Conservation (phyloP, 2,797 vertebrate species). For the Loriculus beryllinus region DNA sequence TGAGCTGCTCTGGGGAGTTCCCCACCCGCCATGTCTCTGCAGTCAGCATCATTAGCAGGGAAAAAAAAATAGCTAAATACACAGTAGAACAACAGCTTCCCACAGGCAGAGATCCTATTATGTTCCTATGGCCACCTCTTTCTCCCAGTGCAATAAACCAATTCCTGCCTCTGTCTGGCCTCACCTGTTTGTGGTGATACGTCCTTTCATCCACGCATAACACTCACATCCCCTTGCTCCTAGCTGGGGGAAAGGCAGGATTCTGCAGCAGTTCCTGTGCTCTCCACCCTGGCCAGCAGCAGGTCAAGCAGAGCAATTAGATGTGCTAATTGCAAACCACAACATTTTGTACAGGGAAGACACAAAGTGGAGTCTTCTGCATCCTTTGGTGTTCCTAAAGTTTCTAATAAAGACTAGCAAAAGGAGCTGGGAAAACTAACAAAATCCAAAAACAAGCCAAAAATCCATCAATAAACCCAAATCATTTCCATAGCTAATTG, state of each 20-base stretch:
- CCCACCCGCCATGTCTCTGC: background rate
- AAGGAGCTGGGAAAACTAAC: background rate
- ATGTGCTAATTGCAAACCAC: background rate
- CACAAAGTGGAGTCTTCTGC: background rate
- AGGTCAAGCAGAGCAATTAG: background rate
- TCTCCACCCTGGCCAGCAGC: background rate
- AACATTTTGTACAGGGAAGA: background rate
- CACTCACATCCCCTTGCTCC: background rate
- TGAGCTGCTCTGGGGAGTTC: background rate
- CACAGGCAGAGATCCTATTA: background rate
- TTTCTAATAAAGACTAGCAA: background rate
- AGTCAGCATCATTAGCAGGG: background rate
- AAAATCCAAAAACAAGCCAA: background rate
- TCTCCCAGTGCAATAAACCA: background rate
- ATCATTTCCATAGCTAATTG: slow-evolving; percentile 5
- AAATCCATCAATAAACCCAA: background rate
- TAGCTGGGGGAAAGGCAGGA: background rate
- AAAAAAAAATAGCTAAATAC: background rate
- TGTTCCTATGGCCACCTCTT: background rate
- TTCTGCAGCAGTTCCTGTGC: background rate
- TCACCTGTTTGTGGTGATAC: background rate
- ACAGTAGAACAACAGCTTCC: background rate
- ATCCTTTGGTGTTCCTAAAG: background rate
- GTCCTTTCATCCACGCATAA: background rate
- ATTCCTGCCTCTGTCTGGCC: background rate